Base-by-base conservation (phyloP, 2,888 invertebrate species). In the Conistra vaccinii region DNA sequence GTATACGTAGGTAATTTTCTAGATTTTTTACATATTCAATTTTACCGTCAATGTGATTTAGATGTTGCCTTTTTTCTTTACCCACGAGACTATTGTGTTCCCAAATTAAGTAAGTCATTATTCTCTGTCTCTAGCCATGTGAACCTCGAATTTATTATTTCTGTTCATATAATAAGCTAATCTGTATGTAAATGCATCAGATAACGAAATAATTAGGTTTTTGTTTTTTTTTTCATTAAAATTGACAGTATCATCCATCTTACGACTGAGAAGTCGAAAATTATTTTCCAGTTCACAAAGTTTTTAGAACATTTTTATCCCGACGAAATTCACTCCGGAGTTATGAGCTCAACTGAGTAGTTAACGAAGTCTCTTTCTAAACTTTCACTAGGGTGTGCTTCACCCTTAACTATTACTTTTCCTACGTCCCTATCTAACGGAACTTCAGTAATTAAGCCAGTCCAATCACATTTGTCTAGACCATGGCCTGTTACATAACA, bases 361-460 rank as follows among this genome's bases (percentile, higher is more conserved):
- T 71, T 83, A 83, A 79, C 61, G 71, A 83, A 69, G 51, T 66
- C 61, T 65, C 67, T 70, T 69, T 70, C 4, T 3, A 12, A 75
- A 82, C 66, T 83, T 66, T 58, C 12, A 35, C 32, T 66, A 32
- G 35, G 39, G 35, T 60, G 12, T 32, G 48, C 14, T 67, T 45
- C 55, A 67, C 69, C 60, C 55, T 58, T 51, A 67, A 73, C 78
- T 67, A 67, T 67, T 71, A 60, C 68, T 69, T 73, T 66, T 23
- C 35, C 39, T 26, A 3, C 23, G 14, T 51, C 26, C 32, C 32
- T 73, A 68, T 58, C n/a, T 66, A 32, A 58, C 12, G 45, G 48
- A 83, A 84, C 58, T 81, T 75, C n/a, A 48, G 73, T 73, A 71
- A 71, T 70, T 78, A 81, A 73, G 29, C 23, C 14, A 63, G 20